Evolutionary conservation across 2,797 vertebrate species (phyloP).

Genomic region (Platyrinchus mystaceus): DNA sequence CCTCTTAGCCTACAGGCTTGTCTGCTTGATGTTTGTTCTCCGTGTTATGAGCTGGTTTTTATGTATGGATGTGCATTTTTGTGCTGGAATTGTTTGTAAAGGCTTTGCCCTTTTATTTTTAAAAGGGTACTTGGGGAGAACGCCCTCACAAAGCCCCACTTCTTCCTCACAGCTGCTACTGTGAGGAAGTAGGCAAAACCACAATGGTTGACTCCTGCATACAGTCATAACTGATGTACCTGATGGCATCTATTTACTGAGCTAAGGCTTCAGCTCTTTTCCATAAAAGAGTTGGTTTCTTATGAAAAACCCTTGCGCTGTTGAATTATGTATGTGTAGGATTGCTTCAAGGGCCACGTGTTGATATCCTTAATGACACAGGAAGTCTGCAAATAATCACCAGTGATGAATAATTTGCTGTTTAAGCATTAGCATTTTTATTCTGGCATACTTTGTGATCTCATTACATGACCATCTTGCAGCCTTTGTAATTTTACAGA

Average conservation of each 20-base stretch:
- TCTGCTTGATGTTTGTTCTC: not conserved
- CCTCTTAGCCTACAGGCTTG: not conserved
- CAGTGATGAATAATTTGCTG: not conserved
- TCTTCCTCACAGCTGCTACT: constrained; percentile 13
- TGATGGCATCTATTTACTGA: not conserved
- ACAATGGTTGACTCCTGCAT: not conserved
- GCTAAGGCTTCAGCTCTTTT: not conserved
- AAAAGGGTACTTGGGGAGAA: not conserved
- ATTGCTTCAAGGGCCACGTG: not conserved
- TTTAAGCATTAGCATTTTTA: not conserved
- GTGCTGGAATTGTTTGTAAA: not conserved
- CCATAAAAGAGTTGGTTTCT: not conserved
- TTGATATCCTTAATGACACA: not conserved
- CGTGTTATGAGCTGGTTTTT: not conserved
- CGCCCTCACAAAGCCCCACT: not conserved
- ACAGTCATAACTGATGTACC: not conserved
- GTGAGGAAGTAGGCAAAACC: constrained; percentile 50
- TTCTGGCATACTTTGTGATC: not conserved
- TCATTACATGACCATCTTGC: not conserved
- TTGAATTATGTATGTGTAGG: not conserved
- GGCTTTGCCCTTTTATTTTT: constrained; percentile 8
- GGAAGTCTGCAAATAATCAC: not conserved
- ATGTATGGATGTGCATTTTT: fast-evolving
- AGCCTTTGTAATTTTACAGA: not conserved
- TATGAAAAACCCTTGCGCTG: not conserved